Evolutionary conservation across 1,140 invertebrate species (phyloP).

Genomic region (Ceratina calcarata): DNA sequence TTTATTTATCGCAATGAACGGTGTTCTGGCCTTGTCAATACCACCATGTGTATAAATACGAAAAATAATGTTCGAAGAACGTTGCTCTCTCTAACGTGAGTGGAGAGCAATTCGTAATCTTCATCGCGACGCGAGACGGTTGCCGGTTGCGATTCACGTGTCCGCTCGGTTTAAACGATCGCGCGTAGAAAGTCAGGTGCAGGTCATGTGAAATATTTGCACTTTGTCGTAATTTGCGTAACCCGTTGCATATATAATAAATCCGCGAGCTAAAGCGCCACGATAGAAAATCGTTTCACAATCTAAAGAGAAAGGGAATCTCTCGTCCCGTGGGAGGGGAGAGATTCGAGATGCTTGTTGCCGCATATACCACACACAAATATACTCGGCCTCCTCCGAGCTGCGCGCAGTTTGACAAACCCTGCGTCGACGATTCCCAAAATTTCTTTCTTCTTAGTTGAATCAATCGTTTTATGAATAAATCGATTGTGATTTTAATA

Average conservation of each 20-base stretch:
- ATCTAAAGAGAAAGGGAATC: constrained; percentile 76
- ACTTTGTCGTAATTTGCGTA: constrained; percentile 76
- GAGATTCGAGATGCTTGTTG: constrained; percentile 55
- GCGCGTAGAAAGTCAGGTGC: constrained; percentile 68
- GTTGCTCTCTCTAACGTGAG: too few relatives aligned
- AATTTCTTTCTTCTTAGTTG: too few relatives aligned
- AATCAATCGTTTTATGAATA: too few relatives aligned
- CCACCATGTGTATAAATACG: too few relatives aligned
- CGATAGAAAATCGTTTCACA: constrained; percentile 72
- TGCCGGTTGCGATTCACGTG: constrained; percentile 56
- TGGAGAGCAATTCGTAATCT: neutral
- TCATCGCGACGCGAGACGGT: neutral
- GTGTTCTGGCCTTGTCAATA: too few relatives aligned
- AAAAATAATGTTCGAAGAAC: too few relatives aligned
- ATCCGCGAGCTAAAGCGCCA: constrained; percentile 68
- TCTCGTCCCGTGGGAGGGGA: constrained; percentile 54
- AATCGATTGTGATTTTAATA: too few relatives aligned
- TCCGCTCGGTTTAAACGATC: constrained; percentile 58
- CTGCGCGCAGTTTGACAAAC: too few relatives aligned
- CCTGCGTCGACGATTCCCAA: too few relatives aligned
- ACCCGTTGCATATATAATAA: constrained; percentile 74
- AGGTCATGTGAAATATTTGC: constrained; percentile 77
- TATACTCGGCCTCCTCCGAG: constrained; percentile 5
- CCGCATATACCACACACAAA: constrained; percentile 18
- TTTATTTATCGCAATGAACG: too few relatives aligned